Evolutionary conservation across 2,888 invertebrate species (phyloP), one percentile per base, ranked within the genome.

Genomic region (Venusia cambrica): DNA sequence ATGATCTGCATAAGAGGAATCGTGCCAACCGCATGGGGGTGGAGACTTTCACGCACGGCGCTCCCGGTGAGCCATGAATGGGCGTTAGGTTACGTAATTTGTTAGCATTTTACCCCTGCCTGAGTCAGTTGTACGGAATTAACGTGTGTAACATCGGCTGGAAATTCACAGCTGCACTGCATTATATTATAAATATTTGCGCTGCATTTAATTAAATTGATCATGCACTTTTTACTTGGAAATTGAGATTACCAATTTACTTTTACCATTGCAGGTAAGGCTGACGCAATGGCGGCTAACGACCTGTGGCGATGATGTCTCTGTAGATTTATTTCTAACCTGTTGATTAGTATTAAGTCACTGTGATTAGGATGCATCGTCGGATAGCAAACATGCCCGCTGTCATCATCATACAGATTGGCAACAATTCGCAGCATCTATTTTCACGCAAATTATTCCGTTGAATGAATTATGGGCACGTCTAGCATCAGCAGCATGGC

Each of bases 101-200:
- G 73, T 75, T 73, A 54, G 58, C 51, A 54, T 48, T 57, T 62
- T 55, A 50, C 54, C 46, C 61, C 65, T 81, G 78, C 61, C 65
- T 81, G 78, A 81, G 59, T 80, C 79, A 81, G 66, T 65, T 60
- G 53, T 53, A 63, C 71, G 54, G 62, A 78, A 73, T 77, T 74
- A 79, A 68, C 72, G 67, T 64, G 58, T 69, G 71, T 71, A 65
- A 68, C 64, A 54, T 55, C 52, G 54, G 55, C 63, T 68, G 65
- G 62, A 69, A 52, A 52, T 51, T 54, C 46, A 57, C 76, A 75
- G 68, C 66, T 73, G 73, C 60, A 65, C 38, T 50, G 46, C 58
- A 67, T 70, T n/a, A 58, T 63, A 70, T 72, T 62, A 71, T 60
- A 45, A 51, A 39, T 34, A 42, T 37, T 44, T 38, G 34, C 35